Conservation (phyloP, 2,888 invertebrate species). For the Embidobia sp. region DNA sequence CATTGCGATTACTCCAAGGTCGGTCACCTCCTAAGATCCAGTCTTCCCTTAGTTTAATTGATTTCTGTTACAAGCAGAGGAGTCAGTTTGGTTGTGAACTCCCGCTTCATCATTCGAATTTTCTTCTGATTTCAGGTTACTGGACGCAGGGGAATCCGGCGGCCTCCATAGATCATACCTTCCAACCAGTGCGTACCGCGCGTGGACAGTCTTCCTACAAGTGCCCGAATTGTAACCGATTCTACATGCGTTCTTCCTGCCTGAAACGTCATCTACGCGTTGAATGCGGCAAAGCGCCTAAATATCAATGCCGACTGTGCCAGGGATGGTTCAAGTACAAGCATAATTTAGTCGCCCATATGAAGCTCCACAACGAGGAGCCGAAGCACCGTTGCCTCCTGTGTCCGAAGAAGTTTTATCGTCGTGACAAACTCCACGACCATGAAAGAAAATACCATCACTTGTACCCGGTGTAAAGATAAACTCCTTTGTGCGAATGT, state of each 20-base stretch:
- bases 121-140: conserved; percentile 73
- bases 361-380: conserved; percentile 75
- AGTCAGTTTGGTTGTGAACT: conserved; percentile 27
- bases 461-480: conserved; percentile 39
- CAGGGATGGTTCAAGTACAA: conserved; percentile 79
- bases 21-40: conserved; percentile 6
- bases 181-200: conserved; percentile 69
- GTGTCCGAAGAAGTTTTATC: conserved; percentile 76
- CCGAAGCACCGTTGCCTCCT: conserved; percentile 73
- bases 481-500: not conserved
- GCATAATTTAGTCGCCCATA: conserved; percentile 76
- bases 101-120: conserved; percentile 57
- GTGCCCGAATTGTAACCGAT: conserved; percentile 83
- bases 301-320: conserved; percentile 79
- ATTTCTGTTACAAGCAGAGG: conserved; percentile 20
- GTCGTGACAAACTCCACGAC: conserved; percentile 75
- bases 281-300: conserved; percentile 80
- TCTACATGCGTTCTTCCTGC: conserved; percentile 76
- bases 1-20: too few species aligned
- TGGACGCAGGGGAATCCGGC: conserved; percentile 64
- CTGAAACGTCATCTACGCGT: conserved; percentile 77
- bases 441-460: conserved; percentile 74
- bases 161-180: conserved; percentile 46
- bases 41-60: conserved; percentile 28
- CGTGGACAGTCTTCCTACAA: conserved; percentile 80